Conservation (phyloP, 53 echinoderm and acorn worm species). For the Arbacia lixula region DNA sequence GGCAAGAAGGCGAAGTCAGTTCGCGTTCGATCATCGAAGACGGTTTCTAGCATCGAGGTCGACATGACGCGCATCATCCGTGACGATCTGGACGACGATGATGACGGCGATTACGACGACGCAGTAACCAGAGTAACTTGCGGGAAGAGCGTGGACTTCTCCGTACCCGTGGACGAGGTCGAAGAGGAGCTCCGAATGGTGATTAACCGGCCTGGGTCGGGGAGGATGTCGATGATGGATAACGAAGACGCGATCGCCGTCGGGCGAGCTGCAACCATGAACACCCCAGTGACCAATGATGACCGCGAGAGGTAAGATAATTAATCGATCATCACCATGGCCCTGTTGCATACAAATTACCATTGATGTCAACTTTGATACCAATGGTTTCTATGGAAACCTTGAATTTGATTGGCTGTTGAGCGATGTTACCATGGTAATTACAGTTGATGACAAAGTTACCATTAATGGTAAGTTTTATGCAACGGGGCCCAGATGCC, state of each 20-base stretch:
- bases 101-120: constrained; percentile 44
- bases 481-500: no score
- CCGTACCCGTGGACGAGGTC: constrained; percentile 51
- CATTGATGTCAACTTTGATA: no score
- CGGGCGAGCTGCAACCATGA: constrained; percentile 72
- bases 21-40: constrained; percentile 23
- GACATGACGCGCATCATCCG: constrained; percentile 59
- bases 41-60: constrained; percentile 56
- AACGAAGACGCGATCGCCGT: constrained; percentile 53
- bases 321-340: no score
- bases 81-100: constrained; percentile 47
- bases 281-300: constrained; percentile 79
- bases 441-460: no score
- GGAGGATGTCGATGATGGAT: constrained; percentile 55
- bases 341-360: no score
- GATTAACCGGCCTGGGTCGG: constrained; percentile 40
- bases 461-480: no score
- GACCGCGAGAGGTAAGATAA: constrained; percentile 70
- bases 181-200: constrained; percentile 71
- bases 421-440: no score
- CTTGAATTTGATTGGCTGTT: no score
- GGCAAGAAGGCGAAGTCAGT: constrained; percentile 38
- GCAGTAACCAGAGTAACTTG: constrained; percentile 63
- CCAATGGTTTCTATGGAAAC: no score
- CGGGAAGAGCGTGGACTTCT: constrained; percentile 85